Base-by-base conservation (phyloP, 1,140 invertebrate species). In the Trichonephila clavata region DNA sequence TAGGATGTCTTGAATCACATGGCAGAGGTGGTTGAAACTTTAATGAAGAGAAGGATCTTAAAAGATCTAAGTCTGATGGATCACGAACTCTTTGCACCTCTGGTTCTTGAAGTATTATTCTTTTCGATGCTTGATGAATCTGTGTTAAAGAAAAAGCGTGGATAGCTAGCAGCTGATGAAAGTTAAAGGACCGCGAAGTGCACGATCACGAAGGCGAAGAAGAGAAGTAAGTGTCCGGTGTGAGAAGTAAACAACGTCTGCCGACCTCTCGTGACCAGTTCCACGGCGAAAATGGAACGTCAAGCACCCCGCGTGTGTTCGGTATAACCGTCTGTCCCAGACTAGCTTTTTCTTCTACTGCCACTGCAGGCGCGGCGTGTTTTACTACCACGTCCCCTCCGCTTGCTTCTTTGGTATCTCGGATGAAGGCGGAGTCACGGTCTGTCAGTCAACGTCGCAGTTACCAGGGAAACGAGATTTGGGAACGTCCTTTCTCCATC, bases 371-470 rank as follows among this genome's bases (percentile, higher is more conserved):
- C 57, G 83, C 91, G 57, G 81, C 91, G 89, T 91, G 89, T 91
- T 91, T 91, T 91, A 63, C 89, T 77, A 80, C 89, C 59, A 80
- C 68, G 50, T 20, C 59, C 89, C 89, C 88, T 59, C 88, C 61
- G 63, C 88, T 43, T 16, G 88, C 88, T 81, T 91, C 90, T 84
- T 84, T 84, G 80, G 57, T 39, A 93, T 61, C 84, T 93, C 84
- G 84, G 27, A 63, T 93, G 86, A 32, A 60, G 92, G 92, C 84
- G 92, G 92, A 63, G 92, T 63, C 86, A 87, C 18, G 50, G 59
- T n/a, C 84, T 90, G 92, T 93, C 92, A 93, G 24, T 93, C 92
- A 93, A 87, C 86, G 27, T 63, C 68, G 86, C 68, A 24, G 92
- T 93, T 80, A 50, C 68, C 92, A 65, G 60, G 83, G 92, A 63